Conservation (phyloP, 2,888 invertebrate species). For the Drosophila neutralis region DNA sequence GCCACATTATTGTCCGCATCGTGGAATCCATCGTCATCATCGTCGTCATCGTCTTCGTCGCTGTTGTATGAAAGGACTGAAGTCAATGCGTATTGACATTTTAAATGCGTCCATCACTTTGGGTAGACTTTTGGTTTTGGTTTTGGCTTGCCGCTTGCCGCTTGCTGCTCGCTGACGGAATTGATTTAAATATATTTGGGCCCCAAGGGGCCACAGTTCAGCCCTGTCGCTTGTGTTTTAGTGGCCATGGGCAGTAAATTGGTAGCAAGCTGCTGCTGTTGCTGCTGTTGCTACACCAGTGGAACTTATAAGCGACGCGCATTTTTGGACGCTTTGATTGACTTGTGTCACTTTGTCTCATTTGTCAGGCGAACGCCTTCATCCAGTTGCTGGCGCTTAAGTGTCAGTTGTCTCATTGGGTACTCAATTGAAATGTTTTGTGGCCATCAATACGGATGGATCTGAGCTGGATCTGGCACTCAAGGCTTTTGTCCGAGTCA, state of each 20-base stretch:
- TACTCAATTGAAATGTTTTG: conserved; percentile 58
- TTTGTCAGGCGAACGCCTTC: conserved; percentile 82
- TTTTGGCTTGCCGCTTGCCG: conserved; percentile 20
- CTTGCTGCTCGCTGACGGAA: conserved; percentile 61
- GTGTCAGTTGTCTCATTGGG: conserved; percentile 76
- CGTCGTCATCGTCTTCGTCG: conserved; percentile 14
- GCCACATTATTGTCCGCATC: conserved; percentile 44
- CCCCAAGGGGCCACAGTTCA: conserved; percentile 57
- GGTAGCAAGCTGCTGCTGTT: conserved; percentile 33
- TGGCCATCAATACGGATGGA: conserved; percentile 35
- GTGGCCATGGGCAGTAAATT: conserved; percentile 57
- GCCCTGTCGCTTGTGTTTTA: conserved; percentile 22
- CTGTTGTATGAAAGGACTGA: conserved; percentile 35
- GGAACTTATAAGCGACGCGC: conserved; percentile 71
- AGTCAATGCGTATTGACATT: conserved; percentile 82
- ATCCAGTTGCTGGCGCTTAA: conserved; percentile 60
- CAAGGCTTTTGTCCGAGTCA: conserved; percentile 62
- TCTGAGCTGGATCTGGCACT: conserved; percentile 26
- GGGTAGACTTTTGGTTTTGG: conserved; percentile 46
- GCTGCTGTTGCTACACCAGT: conserved; percentile 27
- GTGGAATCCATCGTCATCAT: conserved; percentile 31
- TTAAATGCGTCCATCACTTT: conserved; percentile 83
- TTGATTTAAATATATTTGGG: conserved; percentile 81
- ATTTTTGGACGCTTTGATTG: conserved; percentile 79
- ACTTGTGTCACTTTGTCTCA: conserved; percentile 84